Conservation (phyloP, 2,113 vertebrate species). For the Albula goreensis region DNA sequence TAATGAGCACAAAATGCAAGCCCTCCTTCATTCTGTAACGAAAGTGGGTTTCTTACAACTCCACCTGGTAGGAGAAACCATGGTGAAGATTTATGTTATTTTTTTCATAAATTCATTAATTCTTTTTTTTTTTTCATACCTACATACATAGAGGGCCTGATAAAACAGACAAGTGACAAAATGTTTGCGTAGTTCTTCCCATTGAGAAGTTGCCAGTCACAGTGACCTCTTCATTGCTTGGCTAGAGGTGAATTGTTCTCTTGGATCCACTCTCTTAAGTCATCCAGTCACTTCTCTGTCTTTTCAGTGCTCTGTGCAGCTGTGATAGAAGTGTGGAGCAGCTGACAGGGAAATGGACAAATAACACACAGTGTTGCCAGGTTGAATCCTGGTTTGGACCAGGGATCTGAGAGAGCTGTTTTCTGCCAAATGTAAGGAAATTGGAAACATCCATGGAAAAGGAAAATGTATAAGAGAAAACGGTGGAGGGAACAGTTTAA, state of each 20-base stretch:
- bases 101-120: neutral
- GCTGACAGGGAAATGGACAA: no score
- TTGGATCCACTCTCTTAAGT: neutral
- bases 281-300: no score
- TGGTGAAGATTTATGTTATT: neutral
- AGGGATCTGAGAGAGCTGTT: neutral
- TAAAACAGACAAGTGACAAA: neutral
- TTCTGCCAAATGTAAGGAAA: neutral
- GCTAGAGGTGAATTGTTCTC: neutral
- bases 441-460: neutral
- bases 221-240: neutral
- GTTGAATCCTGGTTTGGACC: neutral
- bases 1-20: slow-evolving; percentile 10
- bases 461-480: neutral
- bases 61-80: neutral
- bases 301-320: neutral
- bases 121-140: neutral
- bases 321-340: neutral
- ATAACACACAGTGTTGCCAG: neutral
- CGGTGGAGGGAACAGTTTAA: neutral
- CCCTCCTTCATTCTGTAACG: slow-evolving; percentile 10
- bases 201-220: no score
- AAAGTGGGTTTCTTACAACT: slow-evolving; percentile 16
- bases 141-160: neutral
- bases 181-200: neutral